phyloP scores from a whole-genome alignment of 2,113 vertebrate species.

The Stomatorhinus ivindoensis region DNA sequence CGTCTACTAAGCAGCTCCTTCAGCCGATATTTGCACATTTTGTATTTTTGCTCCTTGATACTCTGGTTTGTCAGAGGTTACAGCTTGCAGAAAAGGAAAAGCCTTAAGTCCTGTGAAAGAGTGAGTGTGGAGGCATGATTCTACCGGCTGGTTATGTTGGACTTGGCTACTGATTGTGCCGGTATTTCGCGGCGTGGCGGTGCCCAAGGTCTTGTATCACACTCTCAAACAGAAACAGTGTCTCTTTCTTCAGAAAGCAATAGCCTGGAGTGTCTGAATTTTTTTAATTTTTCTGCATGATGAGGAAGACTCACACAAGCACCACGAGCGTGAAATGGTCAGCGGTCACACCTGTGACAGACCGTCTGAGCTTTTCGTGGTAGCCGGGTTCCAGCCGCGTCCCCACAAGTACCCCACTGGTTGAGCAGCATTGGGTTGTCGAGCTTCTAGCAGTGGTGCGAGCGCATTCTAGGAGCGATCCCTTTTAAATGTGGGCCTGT shows the following conservation, averaged over 20 bases:
- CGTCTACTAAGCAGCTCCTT: neutral
- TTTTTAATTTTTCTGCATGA: neutral
- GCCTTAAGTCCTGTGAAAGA: neutral
- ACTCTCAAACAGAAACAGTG: neutral
- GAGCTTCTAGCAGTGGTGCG: neutral
- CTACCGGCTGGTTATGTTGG: neutral
- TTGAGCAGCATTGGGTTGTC: neutral
- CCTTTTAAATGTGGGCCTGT: neutral
- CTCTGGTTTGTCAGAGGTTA: constrained; percentile 21
- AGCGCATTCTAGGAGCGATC: neutral
- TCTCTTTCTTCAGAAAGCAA: neutral
- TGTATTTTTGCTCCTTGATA: constrained; percentile 2
- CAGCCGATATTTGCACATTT: neutral
- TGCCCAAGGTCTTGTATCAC: neutral
- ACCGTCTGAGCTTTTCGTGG: neutral
- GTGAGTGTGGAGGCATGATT: neutral
- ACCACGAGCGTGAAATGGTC: neutral
- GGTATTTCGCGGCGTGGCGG: neutral
- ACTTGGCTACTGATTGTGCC: neutral
- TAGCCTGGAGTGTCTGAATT: neutral
- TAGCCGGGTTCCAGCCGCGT: neutral
- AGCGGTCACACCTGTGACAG: neutral
- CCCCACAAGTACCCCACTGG: neutral
- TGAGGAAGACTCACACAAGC: neutral
- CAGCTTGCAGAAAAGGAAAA: neutral